These are phyloP conservation scores for Tribolium castaneum DNA, from an alignment of 1,140 invertebrate genomes.

Conservation along the genomic window DNA sequence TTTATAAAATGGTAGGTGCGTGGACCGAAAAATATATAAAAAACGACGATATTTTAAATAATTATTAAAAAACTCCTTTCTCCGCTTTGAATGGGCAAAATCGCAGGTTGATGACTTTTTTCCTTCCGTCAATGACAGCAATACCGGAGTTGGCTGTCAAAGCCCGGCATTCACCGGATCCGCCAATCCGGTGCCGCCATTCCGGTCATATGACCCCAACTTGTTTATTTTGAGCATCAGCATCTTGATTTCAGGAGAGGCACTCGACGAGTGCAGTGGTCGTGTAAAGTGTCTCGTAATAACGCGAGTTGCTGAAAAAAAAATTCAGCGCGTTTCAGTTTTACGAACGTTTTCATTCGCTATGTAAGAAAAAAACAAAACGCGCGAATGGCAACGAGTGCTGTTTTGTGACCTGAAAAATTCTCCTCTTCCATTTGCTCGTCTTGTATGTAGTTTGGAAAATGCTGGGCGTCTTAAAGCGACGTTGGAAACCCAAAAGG, in stretches of 20 bases:
- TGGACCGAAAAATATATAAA: no score
- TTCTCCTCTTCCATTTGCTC: constrained; percentile 46
- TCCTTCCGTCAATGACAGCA: constrained; percentile 12
- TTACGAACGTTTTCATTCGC: neutral
- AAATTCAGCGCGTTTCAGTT: neutral
- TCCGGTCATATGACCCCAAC: constrained; percentile 43
- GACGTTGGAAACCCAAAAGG: constrained; percentile 62
- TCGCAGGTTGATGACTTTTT: constrained; percentile 25
- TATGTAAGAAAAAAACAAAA: neutral
- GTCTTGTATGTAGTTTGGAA: constrained; percentile 45
- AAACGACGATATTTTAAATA: no score
- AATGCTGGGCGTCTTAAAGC: constrained; percentile 61
- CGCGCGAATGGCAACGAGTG: neutral
- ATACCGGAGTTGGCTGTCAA: constrained; percentile 18
- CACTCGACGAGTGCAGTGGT: constrained; percentile 29
- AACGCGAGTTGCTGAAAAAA: neutral
- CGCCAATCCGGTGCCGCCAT: neutral
- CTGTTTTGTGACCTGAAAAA: constrained; percentile 53
- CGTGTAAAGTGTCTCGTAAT: constrained; percentile 7
- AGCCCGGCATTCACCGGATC: neutral
- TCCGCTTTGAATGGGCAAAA: neutral
- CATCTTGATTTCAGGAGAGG: constrained; percentile 48
- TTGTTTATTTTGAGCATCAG: constrained; percentile 56
- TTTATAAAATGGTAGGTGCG: no score
- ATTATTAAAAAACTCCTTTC: neutral